Conservation (phyloP, 2,113 vertebrate genomes). For the Indri indri region DNA sequence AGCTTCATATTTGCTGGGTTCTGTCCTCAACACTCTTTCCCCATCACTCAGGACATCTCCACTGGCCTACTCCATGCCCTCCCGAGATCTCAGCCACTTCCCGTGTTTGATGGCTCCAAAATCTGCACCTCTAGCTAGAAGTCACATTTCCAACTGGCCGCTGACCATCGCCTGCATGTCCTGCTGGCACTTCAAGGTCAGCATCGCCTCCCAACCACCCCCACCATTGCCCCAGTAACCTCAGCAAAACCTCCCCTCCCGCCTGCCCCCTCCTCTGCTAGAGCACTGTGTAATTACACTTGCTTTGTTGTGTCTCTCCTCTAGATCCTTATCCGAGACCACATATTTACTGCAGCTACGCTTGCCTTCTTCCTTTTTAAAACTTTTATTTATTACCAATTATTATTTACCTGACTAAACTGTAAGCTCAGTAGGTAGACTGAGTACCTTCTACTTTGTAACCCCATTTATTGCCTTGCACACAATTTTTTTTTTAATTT, state of each 20-base stretch:
- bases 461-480: not conserved
- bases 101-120: not conserved
- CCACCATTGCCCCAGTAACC: not conserved
- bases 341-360: not conserved
- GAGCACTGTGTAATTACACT: too few relatives aligned
- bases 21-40: not conserved
- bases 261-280: fast-evolving
- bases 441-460: not conserved
- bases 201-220: not conserved
- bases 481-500: not conserved
- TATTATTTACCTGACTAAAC: not conserved
- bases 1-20: not conserved
- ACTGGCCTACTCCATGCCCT: not conserved
- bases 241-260: not conserved
- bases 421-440: not conserved
- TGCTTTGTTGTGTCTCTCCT: not conserved
- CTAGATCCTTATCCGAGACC: not conserved
- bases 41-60: not conserved
- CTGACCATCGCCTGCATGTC: not conserved
- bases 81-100: not conserved
- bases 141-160: not conserved
- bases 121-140: not conserved
- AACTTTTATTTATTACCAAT: not conserved
- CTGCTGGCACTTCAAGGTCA: not conserved
- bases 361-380: not conserved